Conservation (phyloP, 2,113 vertebrate genomes). For the Bothrops jararaca region DNA sequence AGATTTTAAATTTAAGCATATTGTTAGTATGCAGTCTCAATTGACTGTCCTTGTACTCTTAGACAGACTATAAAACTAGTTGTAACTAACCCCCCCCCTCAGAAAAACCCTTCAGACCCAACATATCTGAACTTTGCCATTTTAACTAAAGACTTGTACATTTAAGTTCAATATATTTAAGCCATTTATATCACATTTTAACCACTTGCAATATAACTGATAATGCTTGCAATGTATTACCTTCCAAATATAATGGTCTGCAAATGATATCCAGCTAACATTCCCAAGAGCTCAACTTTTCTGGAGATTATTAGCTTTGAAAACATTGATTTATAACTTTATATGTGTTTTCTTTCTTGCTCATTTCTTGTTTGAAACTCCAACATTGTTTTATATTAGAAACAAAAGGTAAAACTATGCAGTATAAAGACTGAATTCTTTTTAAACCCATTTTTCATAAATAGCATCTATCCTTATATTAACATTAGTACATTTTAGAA, state of each 20-base stretch:
- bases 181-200: neutral
- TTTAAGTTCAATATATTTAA: neutral
- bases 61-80: neutral
- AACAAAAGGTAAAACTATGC: neutral
- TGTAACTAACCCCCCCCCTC: neutral
- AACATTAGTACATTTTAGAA: neutral
- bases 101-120: neutral
- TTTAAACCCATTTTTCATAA: neutral
- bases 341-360: neutral
- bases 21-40: neutral
- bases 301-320: neutral
- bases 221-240: neutral
- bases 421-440: neutral
- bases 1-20: neutral
- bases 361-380: neutral
- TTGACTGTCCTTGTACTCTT: neutral
- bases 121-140: neutral
- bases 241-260: neutral
- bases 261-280: neutral
- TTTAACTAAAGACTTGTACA: too few species aligned
- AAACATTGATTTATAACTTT: neutral
- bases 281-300: neutral
- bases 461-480: neutral
- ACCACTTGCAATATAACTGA: neutral
- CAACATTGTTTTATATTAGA: neutral